phyloP scores from a whole-genome alignment of 2,888 invertebrate species.

The Parasteatoda lunata region DNA sequence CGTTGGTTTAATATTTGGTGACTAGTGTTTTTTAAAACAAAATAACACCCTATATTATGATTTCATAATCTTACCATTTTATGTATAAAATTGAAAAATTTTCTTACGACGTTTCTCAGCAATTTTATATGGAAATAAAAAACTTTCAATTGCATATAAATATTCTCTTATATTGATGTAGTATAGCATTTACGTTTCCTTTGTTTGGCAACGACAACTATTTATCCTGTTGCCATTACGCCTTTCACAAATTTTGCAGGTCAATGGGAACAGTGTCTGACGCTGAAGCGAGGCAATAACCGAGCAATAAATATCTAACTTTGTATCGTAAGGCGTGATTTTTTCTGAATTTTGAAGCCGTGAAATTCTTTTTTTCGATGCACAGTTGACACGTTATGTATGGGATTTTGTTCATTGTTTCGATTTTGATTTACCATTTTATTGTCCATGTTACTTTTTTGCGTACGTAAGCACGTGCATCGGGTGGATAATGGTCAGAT shows the following conservation, averaged over 20 bases:
- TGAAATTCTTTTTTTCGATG: no score
- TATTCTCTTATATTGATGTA: neutral
- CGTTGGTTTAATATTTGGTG: no score
- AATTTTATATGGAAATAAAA: neutral
- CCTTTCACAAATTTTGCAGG: neutral
- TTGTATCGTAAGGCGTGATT: neutral
- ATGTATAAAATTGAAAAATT: neutral
- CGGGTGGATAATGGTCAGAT: no score
- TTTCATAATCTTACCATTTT: no score
- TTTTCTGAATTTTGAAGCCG: neutral
- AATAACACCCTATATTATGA: no score
- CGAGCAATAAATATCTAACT: neutral
- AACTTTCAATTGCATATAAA: neutral
- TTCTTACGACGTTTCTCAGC: neutral
- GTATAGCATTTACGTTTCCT: neutral
- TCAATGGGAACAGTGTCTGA: neutral
- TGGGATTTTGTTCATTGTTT: slow-evolving; percentile 21
- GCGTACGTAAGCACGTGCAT: neutral
- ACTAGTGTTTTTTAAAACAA: no score
- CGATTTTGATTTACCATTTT: slow-evolving; percentile 40
- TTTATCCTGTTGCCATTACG: neutral
- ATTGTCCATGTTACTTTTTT: slow-evolving; percentile 8
- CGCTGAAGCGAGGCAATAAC: neutral
- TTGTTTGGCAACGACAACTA: neutral
- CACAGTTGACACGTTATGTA: no score